phyloP scores from a whole-genome alignment of 2,797 vertebrate species.

The Pelobates cultripes region DNA sequence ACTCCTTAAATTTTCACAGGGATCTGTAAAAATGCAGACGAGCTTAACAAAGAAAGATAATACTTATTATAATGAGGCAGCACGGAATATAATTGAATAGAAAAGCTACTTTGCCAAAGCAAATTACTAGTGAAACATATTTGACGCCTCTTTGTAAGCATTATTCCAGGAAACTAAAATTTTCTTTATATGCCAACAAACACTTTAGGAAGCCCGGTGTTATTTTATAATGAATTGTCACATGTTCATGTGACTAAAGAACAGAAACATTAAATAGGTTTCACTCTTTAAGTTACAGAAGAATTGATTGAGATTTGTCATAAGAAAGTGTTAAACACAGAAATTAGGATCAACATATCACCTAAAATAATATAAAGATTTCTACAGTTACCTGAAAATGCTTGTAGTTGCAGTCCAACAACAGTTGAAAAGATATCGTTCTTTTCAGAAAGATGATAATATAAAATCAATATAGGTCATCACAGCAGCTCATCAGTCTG shows the following conservation, averaged over 20 bases:
- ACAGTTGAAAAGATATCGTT: too few species aligned
- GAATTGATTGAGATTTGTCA: too few species aligned
- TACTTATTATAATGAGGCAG: constrained; percentile 52
- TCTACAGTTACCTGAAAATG: too few species aligned
- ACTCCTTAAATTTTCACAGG: constrained; percentile 43
- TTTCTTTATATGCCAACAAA: constrained; percentile 39
- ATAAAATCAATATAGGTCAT: neutral
- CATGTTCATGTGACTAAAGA: constrained; percentile 4
- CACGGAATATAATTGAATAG: constrained; percentile 50
- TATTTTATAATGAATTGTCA: constrained; percentile 3
- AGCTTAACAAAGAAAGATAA: constrained; percentile 41
- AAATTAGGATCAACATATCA: too few species aligned
- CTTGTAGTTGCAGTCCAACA: too few species aligned
- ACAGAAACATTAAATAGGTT: neutral
- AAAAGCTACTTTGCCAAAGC: constrained; percentile 51
- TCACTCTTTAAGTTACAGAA: too few species aligned
- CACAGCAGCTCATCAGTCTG: neutral
- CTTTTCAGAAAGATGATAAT: neutral
- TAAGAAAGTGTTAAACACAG: too few species aligned
- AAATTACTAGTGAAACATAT: constrained; percentile 49
- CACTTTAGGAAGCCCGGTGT: constrained; percentile 11
- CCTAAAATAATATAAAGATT: too few species aligned
- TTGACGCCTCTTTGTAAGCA: constrained; percentile 40
- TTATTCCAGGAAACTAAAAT: constrained; percentile 39
- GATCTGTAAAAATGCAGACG: constrained; percentile 39